These are phyloP conservation scores for Pyrrhia umbra DNA, from an alignment of 2,888 invertebrate genomes.

Conservation along the genomic window DNA sequence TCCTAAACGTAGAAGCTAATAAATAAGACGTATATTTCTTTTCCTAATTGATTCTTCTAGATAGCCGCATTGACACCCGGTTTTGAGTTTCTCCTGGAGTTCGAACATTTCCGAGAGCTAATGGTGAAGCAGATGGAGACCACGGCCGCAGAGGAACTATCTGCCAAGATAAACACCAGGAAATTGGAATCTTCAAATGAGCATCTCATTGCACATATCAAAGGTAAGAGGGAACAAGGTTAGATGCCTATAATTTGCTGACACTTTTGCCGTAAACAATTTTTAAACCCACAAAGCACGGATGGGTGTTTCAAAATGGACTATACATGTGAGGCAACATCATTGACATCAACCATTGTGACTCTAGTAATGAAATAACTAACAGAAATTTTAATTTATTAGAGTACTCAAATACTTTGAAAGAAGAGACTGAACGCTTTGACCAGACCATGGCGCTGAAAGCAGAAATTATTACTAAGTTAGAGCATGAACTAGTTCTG, in stretches of 20 bases:
- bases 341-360: too few relatives aligned
- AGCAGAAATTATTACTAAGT: slow-evolving; percentile 70
- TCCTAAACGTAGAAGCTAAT: not conserved
- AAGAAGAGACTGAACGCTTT: slow-evolving; percentile 75
- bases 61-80: slow-evolving; percentile 17
- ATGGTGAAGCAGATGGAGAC: slow-evolving; percentile 81
- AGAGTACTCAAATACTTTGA: slow-evolving; percentile 71
- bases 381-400: slow-evolving; percentile 18
- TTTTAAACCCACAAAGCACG: too few relatives aligned
- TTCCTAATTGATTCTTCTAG: slow-evolving; percentile 7
- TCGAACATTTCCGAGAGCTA: slow-evolving; percentile 80
- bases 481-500: slow-evolving; percentile 68
- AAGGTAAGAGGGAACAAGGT: slow-evolving; percentile 67
- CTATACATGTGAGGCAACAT: too few relatives aligned
- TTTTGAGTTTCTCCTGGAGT: slow-evolving; percentile 75
- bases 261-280: too few relatives aligned
- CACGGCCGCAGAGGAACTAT: slow-evolving; percentile 86
- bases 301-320: too few relatives aligned
- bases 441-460: slow-evolving; percentile 73
- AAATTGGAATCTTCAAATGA: slow-evolving; percentile 84
- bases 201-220: slow-evolving; percentile 77
- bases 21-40: not conserved
- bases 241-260: too few relatives aligned
- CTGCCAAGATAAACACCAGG: slow-evolving; percentile 79
- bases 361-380: too few relatives aligned